Conservation (phyloP, 2,797 vertebrate species). For the Mallotus villosus region DNA sequence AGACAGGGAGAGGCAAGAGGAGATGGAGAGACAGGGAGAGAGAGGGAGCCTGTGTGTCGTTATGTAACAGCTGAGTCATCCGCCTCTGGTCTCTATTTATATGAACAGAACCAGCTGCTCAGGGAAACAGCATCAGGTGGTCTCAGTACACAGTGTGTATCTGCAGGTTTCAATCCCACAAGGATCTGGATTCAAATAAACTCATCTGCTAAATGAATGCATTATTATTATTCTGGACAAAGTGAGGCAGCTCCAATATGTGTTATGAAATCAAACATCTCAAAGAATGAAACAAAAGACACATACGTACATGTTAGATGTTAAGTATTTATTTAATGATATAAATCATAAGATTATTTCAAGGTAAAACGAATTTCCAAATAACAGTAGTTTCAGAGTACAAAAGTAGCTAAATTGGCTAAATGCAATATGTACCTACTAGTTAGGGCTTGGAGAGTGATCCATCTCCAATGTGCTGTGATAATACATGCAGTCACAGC, state of each 20-base stretch:
- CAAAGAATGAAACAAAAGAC: neutral
- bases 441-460: neutral
- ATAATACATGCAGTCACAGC: slow-evolving; percentile 26
- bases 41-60: too few species aligned
- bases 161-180: neutral
- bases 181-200: neutral
- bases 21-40: too few species aligned
- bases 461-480: slow-evolving; percentile 9
- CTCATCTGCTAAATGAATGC: neutral
- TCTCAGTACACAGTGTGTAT: too few species aligned
- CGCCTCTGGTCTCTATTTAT: neutral
- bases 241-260: neutral
- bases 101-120: neutral
- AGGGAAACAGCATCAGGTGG: neutral
- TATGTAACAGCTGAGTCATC: too few species aligned
- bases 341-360: slow-evolving; percentile 13
- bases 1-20: too few species aligned
- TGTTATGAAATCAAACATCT: neutral
- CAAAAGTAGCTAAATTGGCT: slow-evolving; percentile 18
- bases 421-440: slow-evolving; percentile 8
- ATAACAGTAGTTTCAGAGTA: slow-evolving; percentile 20
- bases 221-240: too few species aligned
- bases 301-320: neutral
- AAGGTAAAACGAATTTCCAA: slow-evolving; percentile 16
- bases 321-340: slow-evolving; percentile 31